phyloP scores from a whole-genome alignment of 2,888 invertebrate species.

The Morinoia aosen region DNA sequence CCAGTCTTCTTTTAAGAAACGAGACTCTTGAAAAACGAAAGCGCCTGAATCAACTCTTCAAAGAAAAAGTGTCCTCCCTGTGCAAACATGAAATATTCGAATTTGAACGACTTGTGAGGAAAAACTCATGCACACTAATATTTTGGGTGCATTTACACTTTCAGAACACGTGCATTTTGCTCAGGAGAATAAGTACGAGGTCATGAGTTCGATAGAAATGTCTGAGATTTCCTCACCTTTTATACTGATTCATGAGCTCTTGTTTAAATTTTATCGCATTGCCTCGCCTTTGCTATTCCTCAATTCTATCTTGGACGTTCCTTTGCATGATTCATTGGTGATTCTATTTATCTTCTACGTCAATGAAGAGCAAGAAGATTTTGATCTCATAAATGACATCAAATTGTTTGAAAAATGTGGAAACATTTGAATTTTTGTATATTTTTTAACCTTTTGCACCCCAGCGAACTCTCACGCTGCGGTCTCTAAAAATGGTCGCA shows the following conservation, averaged over 20 bases:
- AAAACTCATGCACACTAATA: neutral
- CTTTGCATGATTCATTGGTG: neutral
- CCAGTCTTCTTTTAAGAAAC: slow-evolving; percentile 5
- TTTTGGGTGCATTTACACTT: neutral
- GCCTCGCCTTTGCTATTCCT: neutral
- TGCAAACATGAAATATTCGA: neutral
- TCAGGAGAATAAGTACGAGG: neutral
- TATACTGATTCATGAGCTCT: neutral
- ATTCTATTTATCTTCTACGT: neutral
- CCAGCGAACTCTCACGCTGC: neutral
- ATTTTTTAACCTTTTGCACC: neutral
- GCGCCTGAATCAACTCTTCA: neutral
- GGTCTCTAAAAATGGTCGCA: neutral
- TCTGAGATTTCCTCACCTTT: neutral
- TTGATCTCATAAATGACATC: neutral
- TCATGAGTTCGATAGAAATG: neutral
- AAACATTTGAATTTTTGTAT: neutral
- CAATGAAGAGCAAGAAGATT: neutral
- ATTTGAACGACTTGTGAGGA: neutral
- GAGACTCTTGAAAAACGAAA: neutral
- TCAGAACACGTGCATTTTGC: neutral
- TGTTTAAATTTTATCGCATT: neutral
- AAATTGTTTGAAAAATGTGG: neutral
- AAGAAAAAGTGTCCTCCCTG: neutral
- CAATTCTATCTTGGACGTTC: neutral